Base-by-base conservation (phyloP, 2,113 vertebrate genomes). In the Pipra filicauda region DNA sequence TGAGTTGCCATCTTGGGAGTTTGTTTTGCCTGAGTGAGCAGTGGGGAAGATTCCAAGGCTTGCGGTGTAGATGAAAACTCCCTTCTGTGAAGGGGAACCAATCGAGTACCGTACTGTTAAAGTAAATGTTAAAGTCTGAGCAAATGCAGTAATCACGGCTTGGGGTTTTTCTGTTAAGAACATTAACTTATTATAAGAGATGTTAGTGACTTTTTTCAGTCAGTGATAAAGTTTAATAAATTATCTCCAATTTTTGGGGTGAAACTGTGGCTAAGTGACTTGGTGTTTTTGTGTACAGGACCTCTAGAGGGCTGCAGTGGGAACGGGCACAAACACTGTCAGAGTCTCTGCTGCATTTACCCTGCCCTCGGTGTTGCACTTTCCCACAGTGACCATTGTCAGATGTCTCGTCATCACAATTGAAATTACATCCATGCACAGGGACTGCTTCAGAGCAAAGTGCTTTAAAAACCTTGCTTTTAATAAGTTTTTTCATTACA, bases 81-180 rank as follows among this genome's bases (percentile, higher is more conserved):
- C 98, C 98, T 98, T 98, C 98, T 97, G 88, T 98, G 98, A 98
- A 98, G 98, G 98, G 97, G 97, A 97, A 97, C 82, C 37, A 96
- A 88, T 33, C 61, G 85, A 96, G 94, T 95, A 95, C 93, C 81
- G 3, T 98, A 97, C 96, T 65, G 26, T 93, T 94, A 90, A 96
- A 95, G 94, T 95, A 97, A 97, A 92, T 88, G 93, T 97, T 92
- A 86, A 70, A 96, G 93, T 96, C 96, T 96, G 89, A 96, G 88
- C 93, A 95, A 71, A 61, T 82, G 94, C 97, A 96, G 96, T 92
- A 97, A 96, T 91, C 94, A 96, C 85, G 92, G 97, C 97, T 96
- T 85, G 51, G 96, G 95, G 82, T 81, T 89, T 97, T 98, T 97
- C 97, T 94, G 59, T 96, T 97, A 85, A 97, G 95, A 96, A 95